Conservation (phyloP, 2,797 vertebrate genomes). For the Cryptoblepharus egeriae region DNA sequence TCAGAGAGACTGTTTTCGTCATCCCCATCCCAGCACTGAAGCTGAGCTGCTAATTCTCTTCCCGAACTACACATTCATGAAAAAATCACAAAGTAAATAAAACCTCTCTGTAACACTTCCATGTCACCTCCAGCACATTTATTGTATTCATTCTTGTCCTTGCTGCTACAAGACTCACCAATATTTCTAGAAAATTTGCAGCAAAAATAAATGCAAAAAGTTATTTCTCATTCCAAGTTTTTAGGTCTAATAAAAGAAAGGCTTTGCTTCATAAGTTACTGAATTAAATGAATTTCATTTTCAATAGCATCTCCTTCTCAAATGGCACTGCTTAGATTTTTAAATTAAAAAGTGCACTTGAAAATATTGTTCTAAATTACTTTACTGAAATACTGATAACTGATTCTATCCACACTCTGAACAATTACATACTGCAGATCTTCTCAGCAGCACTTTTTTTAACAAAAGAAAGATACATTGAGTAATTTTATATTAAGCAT, state of each 20-base stretch:
- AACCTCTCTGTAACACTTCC: neutral
- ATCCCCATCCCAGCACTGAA: too few species aligned
- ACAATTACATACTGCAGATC: conserved; percentile 8
- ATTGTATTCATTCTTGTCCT: neutral
- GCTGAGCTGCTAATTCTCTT: neutral
- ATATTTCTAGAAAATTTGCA: conserved; percentile 12
- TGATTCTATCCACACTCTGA: neutral
- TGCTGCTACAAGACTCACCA: neutral
- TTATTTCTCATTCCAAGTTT: neutral
- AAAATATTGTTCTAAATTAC: conserved; percentile 18
- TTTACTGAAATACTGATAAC: conserved; percentile 3
- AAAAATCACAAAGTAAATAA: neutral
- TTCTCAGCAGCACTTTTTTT: neutral
- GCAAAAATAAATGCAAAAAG: conserved; percentile 22
- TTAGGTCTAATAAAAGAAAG: conserved; percentile 12
- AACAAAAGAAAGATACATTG: conserved; percentile 9
- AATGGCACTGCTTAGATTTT: conserved; percentile 7
- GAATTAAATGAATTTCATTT: conserved; percentile 29
- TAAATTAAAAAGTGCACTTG: conserved; percentile 20
- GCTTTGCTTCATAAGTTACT: conserved; percentile 19
- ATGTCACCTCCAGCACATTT: neutral
- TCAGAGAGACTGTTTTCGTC: too few species aligned
- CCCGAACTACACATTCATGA: neutral
- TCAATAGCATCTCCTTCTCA: conserved; percentile 5
- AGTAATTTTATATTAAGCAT: neutral